Base-by-base conservation (phyloP, 2,888 invertebrate species). In the Orthosia incerta region DNA sequence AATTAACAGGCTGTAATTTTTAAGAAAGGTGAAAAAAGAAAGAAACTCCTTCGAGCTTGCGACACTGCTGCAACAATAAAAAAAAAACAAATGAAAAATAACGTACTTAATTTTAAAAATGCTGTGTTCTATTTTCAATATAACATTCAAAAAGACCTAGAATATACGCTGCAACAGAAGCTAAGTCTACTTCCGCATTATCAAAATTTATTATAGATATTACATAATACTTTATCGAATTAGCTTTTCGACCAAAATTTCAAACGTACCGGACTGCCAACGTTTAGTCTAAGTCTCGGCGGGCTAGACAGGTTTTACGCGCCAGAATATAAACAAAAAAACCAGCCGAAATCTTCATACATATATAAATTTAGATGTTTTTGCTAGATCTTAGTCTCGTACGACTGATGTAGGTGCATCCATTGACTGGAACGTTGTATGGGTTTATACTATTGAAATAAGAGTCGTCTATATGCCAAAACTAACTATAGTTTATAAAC, bases 221-320 rank as follows among this genome's bases (percentile, higher is more conserved):
- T 55, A 13, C n/a, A 20, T 51, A 70, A 62, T 15, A 60, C 55
- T 20, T n/a, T 26, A 62, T 60, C 50, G 65, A 74, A 74, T 67
- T 51, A 57, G n/a, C 66, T 57, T 71, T 78, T 82, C 26, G 57
- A 61, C 53, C 71, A 60, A 80, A n/a, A 81, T 87, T 88, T 87
- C 59, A 84, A 89, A 87, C 83, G 68, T 86, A 87, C 86, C 86
- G 79, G 80, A 83, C 73, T 71, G 83, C 84, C 82, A 81, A 81
- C 78, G 78, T 87, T 85, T 80, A 79, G 85, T 85, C 86, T 87
- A 85, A 83, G 80, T 79, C 80, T 74, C 66, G 85, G 79, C 88
- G 86, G 86, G 90, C 88, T 89, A 91, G 91, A 93, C 93, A 86
- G 91, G 93, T 93, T 93, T 91, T 89, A 88, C 89, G 89, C 86